Base-by-base conservation (phyloP, 2,888 invertebrate genomes). In the Glaucopsyche alexis region DNA sequence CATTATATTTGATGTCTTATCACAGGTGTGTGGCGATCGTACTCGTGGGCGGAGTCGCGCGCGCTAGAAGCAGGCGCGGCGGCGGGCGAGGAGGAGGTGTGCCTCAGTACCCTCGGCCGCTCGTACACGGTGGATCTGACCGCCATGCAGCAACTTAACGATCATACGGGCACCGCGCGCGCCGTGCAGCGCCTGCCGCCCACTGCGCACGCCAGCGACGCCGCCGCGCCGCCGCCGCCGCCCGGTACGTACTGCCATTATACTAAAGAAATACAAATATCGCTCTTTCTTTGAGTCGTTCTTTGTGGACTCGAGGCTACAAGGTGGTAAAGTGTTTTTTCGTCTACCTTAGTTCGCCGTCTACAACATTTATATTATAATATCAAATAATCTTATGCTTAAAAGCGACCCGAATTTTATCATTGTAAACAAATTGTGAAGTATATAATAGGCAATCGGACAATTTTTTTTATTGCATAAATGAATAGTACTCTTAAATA, bases 91-190 rank as follows among this genome's bases (percentile, higher is more conserved):
- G 98, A 99, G 85, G 99, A 99, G 90, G 97, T 99, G 80, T 97
- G 97, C 84, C 94, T 99, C 78, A 97, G 97, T 74, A 97, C 98
- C 72, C 94, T 98, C 84, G 98, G 98, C 72, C 95, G 98, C 81
- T 98, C 98, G 3, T 99, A 99, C 91, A 98, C 98, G 0, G 96
- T 99, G 78, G 99, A 99, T 93, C 97, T 99, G 84, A 96, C 98
- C 84, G 96, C 98, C 80, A 98, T 99, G 98, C 98, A 98, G 89
- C 99, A 99, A 94, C 97, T 99, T 78, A 99, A 99, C 88, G 99
- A 99, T 93, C 99, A 99, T 88, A 98, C 98, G 0, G 99, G 99
- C 76, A 98, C 98, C 45, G 96, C 98, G 50, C 94, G 99, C 67
- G 96, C 98, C 60, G 98, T 99, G 77, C 98, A 98, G 87, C 95